phyloP scores from a whole-genome alignment of 2,113 vertebrate genomes.

The Centropus bengalensis region DNA sequence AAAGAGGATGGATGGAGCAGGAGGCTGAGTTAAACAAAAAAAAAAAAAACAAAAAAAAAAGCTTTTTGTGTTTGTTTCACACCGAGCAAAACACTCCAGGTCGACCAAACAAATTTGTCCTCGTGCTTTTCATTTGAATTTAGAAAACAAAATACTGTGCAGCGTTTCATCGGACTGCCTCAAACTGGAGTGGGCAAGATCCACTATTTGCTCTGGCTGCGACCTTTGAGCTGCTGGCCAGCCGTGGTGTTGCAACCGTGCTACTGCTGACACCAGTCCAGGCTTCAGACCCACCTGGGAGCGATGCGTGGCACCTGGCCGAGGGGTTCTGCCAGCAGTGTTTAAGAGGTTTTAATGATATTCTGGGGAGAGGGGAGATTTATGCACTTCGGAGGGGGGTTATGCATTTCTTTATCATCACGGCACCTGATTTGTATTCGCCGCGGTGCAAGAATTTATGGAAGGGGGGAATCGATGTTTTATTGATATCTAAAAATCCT shows the following conservation, averaged over 20 bases:
- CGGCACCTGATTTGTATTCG: constrained; percentile 10
- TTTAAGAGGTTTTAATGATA: constrained; percentile 10
- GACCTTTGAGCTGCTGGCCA: not conserved
- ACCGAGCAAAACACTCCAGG: not conserved
- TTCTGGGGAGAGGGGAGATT: not conserved
- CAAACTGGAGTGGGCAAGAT: not conserved
- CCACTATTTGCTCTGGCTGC: not conserved
- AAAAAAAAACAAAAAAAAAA: not conserved
- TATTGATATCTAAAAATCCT: constrained; percentile 45
- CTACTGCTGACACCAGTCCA: not conserved
- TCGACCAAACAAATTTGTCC: not conserved
- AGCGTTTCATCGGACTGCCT: not conserved
- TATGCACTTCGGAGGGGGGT: constrained; percentile 2
- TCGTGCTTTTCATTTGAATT: not conserved
- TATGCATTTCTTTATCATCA: not conserved
- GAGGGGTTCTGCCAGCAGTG: not conserved
- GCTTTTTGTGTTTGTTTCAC: not conserved
- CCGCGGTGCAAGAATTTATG: not conserved
- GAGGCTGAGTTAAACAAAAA: not conserved
- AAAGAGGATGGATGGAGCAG: not conserved
- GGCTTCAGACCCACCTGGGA: rapidly evolving
- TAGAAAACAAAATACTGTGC: not conserved
- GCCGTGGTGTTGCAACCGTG: not conserved
- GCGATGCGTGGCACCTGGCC: not conserved
- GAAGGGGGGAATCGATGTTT: constrained; percentile 7